Conservation (phyloP, 2,888 invertebrate species). For the Imbricaverruca yamaguchii region DNA sequence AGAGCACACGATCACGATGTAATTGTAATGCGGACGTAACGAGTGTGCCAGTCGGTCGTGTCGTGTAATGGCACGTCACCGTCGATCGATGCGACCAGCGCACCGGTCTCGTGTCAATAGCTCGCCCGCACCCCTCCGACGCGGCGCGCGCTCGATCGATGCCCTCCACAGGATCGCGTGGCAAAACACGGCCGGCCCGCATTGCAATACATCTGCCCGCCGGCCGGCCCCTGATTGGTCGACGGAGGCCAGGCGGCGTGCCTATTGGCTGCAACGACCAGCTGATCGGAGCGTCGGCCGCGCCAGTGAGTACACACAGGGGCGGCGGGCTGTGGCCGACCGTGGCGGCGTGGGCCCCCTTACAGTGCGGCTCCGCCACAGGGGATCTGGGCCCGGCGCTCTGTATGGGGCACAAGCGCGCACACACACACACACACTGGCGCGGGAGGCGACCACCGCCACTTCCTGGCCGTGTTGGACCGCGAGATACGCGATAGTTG, state of each 20-base stretch:
- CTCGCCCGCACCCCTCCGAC: neutral
- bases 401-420: too few relatives aligned
- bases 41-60: neutral
- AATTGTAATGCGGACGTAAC: conserved; percentile 2
- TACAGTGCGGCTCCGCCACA: too few relatives aligned
- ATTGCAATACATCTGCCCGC: conserved; percentile 18
- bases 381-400: too few relatives aligned
- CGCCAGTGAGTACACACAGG: conserved; percentile 10
- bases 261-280: conserved; percentile 15
- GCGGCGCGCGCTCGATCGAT: neutral
- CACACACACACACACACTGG: too few relatives aligned
- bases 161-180: neutral
- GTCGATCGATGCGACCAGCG: neutral
- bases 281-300: neutral
- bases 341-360: neutral
- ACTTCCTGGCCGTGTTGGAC: too few relatives aligned
- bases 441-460: too few relatives aligned
- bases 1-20: neutral
- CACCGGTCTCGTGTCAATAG: conserved; percentile 1
- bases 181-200: neutral
- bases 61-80: conserved; percentile 10
- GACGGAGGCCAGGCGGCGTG: neutral
- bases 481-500: too few relatives aligned
- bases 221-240: neutral
- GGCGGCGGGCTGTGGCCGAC: neutral